Evolutionary conservation across 2,113 vertebrate species (phyloP).

Genomic region (Chroicocephalus ridibundus): DNA sequence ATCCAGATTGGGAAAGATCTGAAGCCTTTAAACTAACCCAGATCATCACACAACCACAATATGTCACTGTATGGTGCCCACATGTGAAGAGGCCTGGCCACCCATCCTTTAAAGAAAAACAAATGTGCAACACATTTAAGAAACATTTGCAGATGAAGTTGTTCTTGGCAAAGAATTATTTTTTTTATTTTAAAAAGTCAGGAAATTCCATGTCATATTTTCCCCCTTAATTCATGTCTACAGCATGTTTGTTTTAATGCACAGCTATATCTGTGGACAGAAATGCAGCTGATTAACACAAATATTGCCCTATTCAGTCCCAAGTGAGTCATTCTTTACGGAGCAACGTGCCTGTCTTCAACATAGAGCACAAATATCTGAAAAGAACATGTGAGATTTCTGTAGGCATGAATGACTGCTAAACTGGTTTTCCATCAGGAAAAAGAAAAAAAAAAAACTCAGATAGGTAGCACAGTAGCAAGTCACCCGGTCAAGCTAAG

Average conservation of each 20-base stretch:
- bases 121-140: constrained; percentile 24
- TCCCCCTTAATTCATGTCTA: constrained; percentile 7
- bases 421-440: not conserved
- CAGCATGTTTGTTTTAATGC: not conserved
- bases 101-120: constrained; percentile 38
- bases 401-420: not conserved
- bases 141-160: constrained; percentile 33
- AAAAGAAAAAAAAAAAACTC: not conserved
- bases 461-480: not conserved
- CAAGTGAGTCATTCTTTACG: not conserved
- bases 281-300: constrained; percentile 16
- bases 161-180: not conserved
- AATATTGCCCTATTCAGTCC: not conserved
- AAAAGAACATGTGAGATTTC: not conserved
- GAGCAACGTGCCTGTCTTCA: not conserved
- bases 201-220: constrained; percentile 22
- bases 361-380: not conserved
- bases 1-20: not conserved
- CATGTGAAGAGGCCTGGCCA: constrained; percentile 18
- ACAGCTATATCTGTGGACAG: not conserved
- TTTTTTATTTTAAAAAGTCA: not conserved
- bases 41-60: not conserved
- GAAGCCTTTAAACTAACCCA: not conserved
- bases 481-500: not conserved
- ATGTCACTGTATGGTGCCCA: constrained; percentile 1